phyloP scores from a whole-genome alignment of 2,113 vertebrate species.

The Paraplagusia blochii region DNA sequence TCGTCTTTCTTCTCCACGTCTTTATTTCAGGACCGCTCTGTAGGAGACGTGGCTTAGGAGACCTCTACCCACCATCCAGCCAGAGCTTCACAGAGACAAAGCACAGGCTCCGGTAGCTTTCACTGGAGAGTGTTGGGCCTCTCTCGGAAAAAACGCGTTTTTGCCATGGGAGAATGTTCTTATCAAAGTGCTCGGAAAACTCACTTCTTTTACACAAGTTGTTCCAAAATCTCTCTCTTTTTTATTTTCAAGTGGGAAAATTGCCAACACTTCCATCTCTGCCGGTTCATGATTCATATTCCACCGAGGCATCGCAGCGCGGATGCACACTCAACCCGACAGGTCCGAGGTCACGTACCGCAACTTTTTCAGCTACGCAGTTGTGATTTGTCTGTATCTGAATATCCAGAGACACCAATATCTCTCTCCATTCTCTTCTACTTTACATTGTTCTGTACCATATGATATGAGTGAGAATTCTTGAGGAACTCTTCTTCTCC shows the following conservation, averaged over 20 bases:
- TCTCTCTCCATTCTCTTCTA: too few relatives aligned
- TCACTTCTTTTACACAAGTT: conserved; percentile 11
- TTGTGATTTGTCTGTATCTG: background rate
- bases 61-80: conserved; percentile 42
- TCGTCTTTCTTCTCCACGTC: conserved; percentile 8
- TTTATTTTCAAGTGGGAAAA: conserved; percentile 38
- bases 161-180: conserved; percentile 52
- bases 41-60: conserved; percentile 32
- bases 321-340: conserved; percentile 6
- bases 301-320: conserved; percentile 3
- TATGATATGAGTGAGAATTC: too few relatives aligned
- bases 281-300: conserved; percentile 32
- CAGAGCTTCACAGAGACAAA: conserved; percentile 42
- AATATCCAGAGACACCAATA: too few relatives aligned
- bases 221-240: background rate
- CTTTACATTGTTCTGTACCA: too few relatives aligned
- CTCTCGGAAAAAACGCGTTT: conserved; percentile 39
- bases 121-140: conserved; percentile 41
- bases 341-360: conserved; percentile 2
- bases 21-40: conserved; percentile 20
- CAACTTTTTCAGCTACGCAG: conserved; percentile 10
- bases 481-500: too few relatives aligned
- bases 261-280: conserved; percentile 56
- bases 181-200: conserved; percentile 52
- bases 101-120: conserved; percentile 26